Base-by-base conservation (phyloP, 23 tunicate genomes). In the Corella eumyota region DNA sequence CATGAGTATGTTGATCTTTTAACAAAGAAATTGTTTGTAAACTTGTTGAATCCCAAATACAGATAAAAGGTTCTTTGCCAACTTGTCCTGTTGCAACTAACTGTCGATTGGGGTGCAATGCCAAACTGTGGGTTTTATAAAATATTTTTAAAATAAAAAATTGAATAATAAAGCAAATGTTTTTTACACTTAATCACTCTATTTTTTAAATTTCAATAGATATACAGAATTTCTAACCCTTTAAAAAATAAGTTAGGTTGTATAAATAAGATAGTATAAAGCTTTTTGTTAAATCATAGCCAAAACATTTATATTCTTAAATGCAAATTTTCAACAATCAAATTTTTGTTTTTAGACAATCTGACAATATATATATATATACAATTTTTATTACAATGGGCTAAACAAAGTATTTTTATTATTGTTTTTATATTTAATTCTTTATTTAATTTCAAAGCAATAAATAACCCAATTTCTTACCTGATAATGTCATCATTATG, bases 401-500 rank as follows among this genome's bases (percentile, higher is more conserved):
- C n/a, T n/a, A n/a, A n/a, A n/a, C n/a, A n/a, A n/a, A n/a, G n/a
- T n/a, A n/a, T n/a, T n/a, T n/a, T n/a, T n/a, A n/a, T n/a, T n/a
- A n/a, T n/a, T n/a, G n/a, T n/a, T n/a, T n/a, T n/a, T n/a, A n/a
- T n/a, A n/a, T n/a, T n/a, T n/a, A n/a, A n/a, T n/a, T n/a, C n/a
- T n/a, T n/a, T 40, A 40, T 40, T 40, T 40, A 9, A 40, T 40
- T 9, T 40, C 15, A 40, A 11, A 40, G 13, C 48, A n/a, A n/a
- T n/a, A n/a, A n/a, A n/a, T n/a, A n/a, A n/a, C n/a, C n/a, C n/a
- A n/a, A n/a, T n/a, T n/a, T n/a, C n/a, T 51, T 11, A 79, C 88
- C 95, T 90, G 15, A 93, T 61, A 6, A 93, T 93, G 31, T 93
- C 99, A 85, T 93, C 99, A 69, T 85, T 76, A 56, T 93, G 99